Conservation (phyloP, 2,113 vertebrate genomes). For the Hiodon alosoides region DNA sequence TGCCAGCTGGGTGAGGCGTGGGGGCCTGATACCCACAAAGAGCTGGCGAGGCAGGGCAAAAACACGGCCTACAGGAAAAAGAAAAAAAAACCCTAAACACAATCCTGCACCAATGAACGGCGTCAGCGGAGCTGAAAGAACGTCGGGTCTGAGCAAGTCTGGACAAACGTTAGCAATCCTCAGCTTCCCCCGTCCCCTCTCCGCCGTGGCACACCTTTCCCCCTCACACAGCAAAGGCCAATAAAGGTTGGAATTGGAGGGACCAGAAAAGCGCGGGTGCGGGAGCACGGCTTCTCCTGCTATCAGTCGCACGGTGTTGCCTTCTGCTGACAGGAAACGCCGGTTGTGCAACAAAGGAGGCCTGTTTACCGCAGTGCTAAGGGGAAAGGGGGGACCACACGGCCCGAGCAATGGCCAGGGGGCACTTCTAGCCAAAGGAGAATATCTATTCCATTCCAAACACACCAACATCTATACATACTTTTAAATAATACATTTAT, state of each 20-base stretch:
- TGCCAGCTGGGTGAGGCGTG: conserved; percentile 6
- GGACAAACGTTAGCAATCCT: not conserved
- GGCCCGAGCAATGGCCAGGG: conserved; percentile 27
- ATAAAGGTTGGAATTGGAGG: conserved; percentile 23
- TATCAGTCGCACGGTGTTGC: conserved; percentile 25
- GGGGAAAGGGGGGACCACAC: conserved; percentile 22
- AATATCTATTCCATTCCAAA: conserved; percentile 25
- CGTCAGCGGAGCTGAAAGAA: not conserved
- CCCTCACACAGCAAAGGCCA: conserved; percentile 13
- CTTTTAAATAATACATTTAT: not conserved
- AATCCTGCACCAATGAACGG: not conserved
- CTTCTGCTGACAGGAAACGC: conserved; percentile 21
- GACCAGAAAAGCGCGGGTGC: conserved; percentile 16
- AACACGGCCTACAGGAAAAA: not conserved
- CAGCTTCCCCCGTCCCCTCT: not conserved
- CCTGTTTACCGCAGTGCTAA: conserved; percentile 22
- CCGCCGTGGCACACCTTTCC: not conserved
- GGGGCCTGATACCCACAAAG: conserved; percentile 2
- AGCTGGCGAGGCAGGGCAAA: not conserved
- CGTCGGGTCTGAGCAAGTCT: not conserved
- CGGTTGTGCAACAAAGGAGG: conserved; percentile 30
- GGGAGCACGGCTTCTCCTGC: conserved; percentile 20
- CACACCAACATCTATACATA: conserved; percentile 9
- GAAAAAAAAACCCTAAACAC: too few relatives aligned
- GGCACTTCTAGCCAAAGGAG: conserved; percentile 28